Evolutionary conservation across 2,113 vertebrate species (phyloP).

Genomic region (Noctilio leporinus): DNA sequence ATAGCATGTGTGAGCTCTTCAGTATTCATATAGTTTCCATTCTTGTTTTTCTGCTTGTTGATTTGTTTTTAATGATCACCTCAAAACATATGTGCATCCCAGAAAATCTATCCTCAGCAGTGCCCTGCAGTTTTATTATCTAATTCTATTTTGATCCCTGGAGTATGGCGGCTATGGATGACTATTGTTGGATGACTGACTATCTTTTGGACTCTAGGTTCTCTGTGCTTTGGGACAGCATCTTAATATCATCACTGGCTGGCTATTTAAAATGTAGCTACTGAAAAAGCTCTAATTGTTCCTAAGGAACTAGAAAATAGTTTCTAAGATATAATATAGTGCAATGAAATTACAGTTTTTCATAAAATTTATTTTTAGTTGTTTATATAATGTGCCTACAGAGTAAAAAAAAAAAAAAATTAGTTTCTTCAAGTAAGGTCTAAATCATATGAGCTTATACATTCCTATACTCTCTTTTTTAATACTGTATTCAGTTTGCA

Average conservation of each 20-base stretch:
- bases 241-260: neutral
- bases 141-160: neutral
- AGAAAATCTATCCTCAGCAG: neutral
- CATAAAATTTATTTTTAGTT: slow-evolving; percentile 14
- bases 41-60: neutral
- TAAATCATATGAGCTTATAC: neutral
- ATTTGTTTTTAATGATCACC: neutral
- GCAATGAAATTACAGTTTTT: slow-evolving; percentile 24
- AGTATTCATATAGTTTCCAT: neutral
- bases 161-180: neutral
- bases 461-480: neutral
- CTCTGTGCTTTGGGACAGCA: neutral
- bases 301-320: neutral
- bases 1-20: neutral
- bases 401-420: neutral
- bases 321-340: slow-evolving; percentile 1
- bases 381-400: neutral
- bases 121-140: neutral
- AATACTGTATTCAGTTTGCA: neutral
- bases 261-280: neutral
- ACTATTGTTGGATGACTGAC: neutral
- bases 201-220: neutral
- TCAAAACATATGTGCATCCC: neutral
- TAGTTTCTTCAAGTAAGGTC: neutral
- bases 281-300: neutral